Evolutionary conservation across 1,140 invertebrate species (phyloP), one percentile per base, ranked within the genome.

Genomic region (Drosophila watanabei): DNA sequence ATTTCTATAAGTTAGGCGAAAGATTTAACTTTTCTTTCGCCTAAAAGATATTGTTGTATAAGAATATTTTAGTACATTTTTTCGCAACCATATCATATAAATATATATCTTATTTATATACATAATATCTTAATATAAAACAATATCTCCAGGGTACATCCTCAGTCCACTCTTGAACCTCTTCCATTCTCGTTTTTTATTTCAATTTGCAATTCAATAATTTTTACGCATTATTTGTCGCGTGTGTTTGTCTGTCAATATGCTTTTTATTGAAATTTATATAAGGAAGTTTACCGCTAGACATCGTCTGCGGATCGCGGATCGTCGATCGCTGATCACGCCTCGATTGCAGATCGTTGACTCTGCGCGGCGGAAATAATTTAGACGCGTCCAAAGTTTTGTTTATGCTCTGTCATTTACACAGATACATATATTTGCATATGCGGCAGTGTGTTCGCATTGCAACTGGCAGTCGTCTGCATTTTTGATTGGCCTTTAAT

Each of bases 181-280:
- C 0, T 1, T 41, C 9, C 46, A 37, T 32, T 73, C 54, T 37
- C 24, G 11, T 73, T 81, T 86, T 90, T 81, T 89, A 84, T 85
- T 89, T 89, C 86, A 73, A 90, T 90, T 89, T 90, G 75, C 86
- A 82, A 89, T 90, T 89, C 85, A 89, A 89, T 89, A 89, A 89
- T 79, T 85, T 86, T 68, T 73, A 88, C 84, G 84, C 84, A 88
- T 85, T 84, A 84, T 84, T 84, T 85, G 82, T 85, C 66, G 78
- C 57, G 73, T 48, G 80, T 60, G 72, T 80, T 62, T 65, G 75
- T 59, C 80, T 82, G 75, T 82, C 80, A 79, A 86, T 80, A 84
- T 65, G 85, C 51, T 86, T 80, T 87, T 87, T 87, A 88, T 87
- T 88, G 83, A 81, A 79, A 79, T 82, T 82, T 75, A 75, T 84